Conservation (phyloP, 2,113 vertebrate species). For the Gnathonemus longibarbis region DNA sequence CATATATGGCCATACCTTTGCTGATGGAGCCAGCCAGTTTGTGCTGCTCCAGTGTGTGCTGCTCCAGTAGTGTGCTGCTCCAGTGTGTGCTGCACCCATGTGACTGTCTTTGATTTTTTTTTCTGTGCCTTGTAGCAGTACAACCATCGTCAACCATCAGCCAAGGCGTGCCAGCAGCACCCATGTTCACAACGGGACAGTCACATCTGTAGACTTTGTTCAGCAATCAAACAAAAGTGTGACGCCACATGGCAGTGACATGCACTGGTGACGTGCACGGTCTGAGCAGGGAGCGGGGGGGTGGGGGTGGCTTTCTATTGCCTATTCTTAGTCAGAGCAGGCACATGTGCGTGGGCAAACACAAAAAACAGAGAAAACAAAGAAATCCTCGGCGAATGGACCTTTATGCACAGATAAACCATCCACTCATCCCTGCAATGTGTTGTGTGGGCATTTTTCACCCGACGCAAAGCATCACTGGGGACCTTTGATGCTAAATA, state of each 20-base stretch:
- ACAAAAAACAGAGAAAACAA: not conserved
- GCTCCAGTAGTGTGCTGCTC: too few species aligned
- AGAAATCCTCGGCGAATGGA: not conserved
- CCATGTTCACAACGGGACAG: not conserved
- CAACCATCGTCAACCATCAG: not conserved
- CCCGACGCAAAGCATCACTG: not conserved
- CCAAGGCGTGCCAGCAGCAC: not conserved
- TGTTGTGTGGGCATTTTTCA: not conserved
- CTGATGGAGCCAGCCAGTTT: not conserved
- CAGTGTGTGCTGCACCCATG: not conserved
- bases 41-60: too few species aligned
- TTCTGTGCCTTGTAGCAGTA: not conserved
- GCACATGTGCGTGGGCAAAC: not conserved
- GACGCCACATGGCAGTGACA: not conserved
- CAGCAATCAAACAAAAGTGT: not conserved
- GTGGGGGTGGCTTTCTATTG: not conserved
- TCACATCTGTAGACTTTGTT: slow-evolving; percentile 16
- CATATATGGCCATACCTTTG: slow-evolving; percentile 1
- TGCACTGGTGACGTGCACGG: not conserved
- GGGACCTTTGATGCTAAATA: not conserved
- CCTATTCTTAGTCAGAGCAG: not conserved
- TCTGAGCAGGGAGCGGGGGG: not conserved
- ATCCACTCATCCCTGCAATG: not conserved
- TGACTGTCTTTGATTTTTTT: not conserved
- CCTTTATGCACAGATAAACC: not conserved